Evolutionary conservation across 2,797 vertebrate genomes (phyloP), one percentile per base, ranked within the genome.

Genomic region (Euthynnus affinis): DNA sequence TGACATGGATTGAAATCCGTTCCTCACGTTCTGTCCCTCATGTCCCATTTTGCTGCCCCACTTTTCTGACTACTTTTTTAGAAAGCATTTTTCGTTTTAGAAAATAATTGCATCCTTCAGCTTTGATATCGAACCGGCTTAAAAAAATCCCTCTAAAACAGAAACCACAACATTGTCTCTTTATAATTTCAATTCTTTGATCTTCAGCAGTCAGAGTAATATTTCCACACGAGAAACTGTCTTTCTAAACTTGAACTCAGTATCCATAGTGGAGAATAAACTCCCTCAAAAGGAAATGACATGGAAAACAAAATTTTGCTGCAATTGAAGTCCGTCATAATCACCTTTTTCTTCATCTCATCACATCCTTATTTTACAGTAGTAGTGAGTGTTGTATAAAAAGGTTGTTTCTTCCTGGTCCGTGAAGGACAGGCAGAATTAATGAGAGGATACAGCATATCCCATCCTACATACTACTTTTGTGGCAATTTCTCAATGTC

Each of bases 181-280:
- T 80, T 37, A 80, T 84, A 52, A 80, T 85, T 75, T 53, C 18
- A 37, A 12, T 72, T 32, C 74, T 88, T 89, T 87, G 78, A 91
- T 91, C 76, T 78, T 25, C 42, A 53, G 64, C 61, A 56, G 61
- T 84, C 61, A 49, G 18, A 74, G 73, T 48, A 76, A 70, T 67
- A 64, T 76, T 82, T 87, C 60, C 37, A 56, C 59, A 62, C 0
- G 6, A 78, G 57, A 40, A 48, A 71, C 64, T 78, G 37, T 46
- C 52, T 73, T 69, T 61, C 56, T 49, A 18, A 74, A 44, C 70
- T 52, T 51, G 8, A 76, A 70, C 51, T 75, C 25, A 48, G 56
- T 48, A 20, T 71, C 59, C 10, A 46, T 9, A 63, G 52, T 2
- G 27, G 34, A 76, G 58, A 75, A 29, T 17, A 55, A 29, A 61